phyloP scores from a whole-genome alignment of 2,888 invertebrate species.

The Poecilus cupreus region DNA sequence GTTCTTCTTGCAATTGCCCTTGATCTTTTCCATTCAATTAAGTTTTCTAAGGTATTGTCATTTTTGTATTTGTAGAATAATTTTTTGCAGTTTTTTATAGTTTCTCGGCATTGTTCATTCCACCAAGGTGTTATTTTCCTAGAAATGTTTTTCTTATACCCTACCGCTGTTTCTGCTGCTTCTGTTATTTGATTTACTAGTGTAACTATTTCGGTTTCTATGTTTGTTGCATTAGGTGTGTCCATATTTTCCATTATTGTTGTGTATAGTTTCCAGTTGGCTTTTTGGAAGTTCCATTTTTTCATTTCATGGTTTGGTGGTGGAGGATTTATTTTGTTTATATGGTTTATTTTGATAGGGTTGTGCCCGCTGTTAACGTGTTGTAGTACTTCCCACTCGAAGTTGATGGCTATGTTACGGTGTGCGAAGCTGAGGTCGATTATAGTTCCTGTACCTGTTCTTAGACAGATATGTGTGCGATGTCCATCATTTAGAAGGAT shows the following conservation, averaged over 20 bases:
- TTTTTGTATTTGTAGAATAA: background rate
- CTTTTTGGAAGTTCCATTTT: slow-evolving; percentile 20
- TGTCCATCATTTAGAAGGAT: background rate
- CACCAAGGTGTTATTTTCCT: slow-evolving; percentile 19
- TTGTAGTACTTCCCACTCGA: background rate
- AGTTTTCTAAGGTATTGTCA: background rate
- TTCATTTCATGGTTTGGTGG: background rate
- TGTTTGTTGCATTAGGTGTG: background rate
- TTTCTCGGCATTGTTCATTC: background rate
- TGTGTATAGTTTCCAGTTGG: background rate
- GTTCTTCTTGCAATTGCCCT: background rate
- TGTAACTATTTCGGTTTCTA: background rate
- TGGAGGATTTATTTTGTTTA: background rate
- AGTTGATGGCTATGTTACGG: background rate
- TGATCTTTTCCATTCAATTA: background rate
- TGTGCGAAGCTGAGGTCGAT: background rate
- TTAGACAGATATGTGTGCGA: background rate
- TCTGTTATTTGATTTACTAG: slow-evolving; percentile 5
- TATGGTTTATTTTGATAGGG: background rate
- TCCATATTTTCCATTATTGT: background rate
- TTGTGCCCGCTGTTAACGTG: background rate
- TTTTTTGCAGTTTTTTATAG: background rate
- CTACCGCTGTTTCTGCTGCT: slow-evolving; percentile 5
- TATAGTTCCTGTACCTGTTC: background rate
- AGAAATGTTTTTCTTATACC: background rate